Conservation (phyloP, 2,888 invertebrate genomes). For the Diogma glabrata region DNA sequence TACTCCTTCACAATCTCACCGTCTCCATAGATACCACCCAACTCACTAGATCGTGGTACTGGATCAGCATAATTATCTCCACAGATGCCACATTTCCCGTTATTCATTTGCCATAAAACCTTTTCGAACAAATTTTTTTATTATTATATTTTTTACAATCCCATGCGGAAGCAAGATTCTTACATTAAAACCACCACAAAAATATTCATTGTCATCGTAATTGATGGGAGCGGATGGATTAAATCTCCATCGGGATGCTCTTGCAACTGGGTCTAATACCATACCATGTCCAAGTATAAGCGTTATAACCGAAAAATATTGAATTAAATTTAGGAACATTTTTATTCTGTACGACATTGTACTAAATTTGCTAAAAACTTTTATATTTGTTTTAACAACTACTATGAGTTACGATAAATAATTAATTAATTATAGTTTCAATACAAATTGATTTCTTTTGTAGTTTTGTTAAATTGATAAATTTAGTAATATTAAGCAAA, state of each 20-base stretch:
- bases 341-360: too few relatives aligned
- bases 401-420: too few relatives aligned
- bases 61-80: constrained; percentile 39
- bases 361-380: too few relatives aligned
- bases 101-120: constrained; percentile 35
- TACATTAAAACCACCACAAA: constrained; percentile 42
- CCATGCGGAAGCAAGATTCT: too few relatives aligned
- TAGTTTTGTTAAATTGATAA: too few relatives aligned
- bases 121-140: neutral
- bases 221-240: constrained; percentile 38
- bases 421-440: too few relatives aligned
- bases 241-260: constrained; percentile 43
- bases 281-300: constrained; percentile 38
- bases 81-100: constrained; percentile 43
- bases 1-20: constrained; percentile 39
- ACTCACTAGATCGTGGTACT: constrained; percentile 41
- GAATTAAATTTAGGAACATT: too few relatives aligned
- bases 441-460: too few relatives aligned
- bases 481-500: too few relatives aligned
- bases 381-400: too few relatives aligned
- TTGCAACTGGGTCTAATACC: constrained; percentile 40
- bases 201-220: constrained; percentile 41
- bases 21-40: constrained; percentile 40
- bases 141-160: too few relatives aligned
- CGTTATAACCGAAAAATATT: neutral